These are phyloP conservation scores for Proteles cristata DNA, from an alignment of 2,113 vertebrate genomes.

Conservation along the genomic window DNA sequence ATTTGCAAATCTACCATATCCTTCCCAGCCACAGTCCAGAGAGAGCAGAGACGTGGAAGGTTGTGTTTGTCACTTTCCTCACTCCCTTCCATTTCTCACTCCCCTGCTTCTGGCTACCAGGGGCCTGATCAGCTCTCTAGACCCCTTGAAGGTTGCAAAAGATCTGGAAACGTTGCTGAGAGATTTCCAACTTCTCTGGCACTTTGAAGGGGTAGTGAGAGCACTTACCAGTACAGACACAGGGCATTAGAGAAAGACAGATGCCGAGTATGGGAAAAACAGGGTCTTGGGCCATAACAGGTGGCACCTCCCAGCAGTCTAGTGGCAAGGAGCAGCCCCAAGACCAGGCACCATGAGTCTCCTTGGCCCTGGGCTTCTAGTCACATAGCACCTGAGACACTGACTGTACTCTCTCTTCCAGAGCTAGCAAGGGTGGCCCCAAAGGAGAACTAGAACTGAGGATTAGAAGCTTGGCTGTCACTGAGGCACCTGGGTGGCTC, in stretches of 20 bases:
- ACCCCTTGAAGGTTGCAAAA: background rate
- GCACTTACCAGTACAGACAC: background rate
- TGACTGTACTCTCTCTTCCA: no score
- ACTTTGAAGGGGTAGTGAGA: background rate
- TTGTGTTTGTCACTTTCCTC: background rate
- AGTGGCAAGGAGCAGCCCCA: background rate
- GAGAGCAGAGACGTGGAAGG: background rate
- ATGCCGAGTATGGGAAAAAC: background rate
- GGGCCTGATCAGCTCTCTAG: background rate
- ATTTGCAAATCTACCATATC: rapidly evolving
- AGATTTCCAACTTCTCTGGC: background rate
- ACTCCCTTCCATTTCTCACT: background rate
- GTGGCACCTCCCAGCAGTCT: background rate
- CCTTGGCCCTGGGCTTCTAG: background rate
- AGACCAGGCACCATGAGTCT: background rate
- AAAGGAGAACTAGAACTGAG: background rate
- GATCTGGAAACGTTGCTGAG: background rate
- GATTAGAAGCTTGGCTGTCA: background rate
- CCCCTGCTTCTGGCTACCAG: background rate
- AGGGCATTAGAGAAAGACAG: background rate
- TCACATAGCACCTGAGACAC: no score
- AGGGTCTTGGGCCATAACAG: background rate
- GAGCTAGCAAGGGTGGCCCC: background rate
- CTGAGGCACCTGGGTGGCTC: no score
- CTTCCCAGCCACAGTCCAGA: background rate